These are phyloP conservation scores for Drosophila koepferae DNA, from an alignment of 2,888 invertebrate species.

Conservation along the genomic window DNA sequence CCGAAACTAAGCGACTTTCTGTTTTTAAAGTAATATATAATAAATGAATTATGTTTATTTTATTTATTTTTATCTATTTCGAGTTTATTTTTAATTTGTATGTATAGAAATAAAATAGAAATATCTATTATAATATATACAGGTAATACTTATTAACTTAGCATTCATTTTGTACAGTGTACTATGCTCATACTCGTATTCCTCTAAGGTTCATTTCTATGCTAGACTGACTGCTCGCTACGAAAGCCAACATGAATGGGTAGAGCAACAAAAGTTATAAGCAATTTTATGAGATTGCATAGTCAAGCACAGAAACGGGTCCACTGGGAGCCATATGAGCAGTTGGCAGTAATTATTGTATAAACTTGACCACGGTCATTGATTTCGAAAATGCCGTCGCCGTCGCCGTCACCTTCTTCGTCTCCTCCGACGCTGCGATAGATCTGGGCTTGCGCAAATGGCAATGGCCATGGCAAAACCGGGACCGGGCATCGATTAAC, in stretches of 20 bases:
- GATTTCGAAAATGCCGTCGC: constrained; percentile 75
- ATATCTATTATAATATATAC: neutral
- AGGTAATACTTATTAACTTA: too few relatives aligned
- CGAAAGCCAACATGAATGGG: constrained; percentile 6
- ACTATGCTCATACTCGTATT: constrained; percentile 19
- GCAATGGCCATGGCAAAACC: constrained; percentile 41
- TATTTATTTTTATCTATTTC: too few relatives aligned
- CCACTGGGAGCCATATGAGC: constrained; percentile 38
- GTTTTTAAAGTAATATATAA: neutral
- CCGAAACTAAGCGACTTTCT: neutral
- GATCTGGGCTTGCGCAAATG: constrained; percentile 73
- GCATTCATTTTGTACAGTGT: neutral
- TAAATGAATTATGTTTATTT: too few relatives aligned
- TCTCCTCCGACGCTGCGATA: constrained; percentile 36
- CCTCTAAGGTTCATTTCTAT: constrained; percentile 23
- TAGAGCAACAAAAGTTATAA: constrained; percentile 22
- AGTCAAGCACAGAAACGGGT: constrained; percentile 50
- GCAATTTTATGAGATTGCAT: constrained; percentile 52
- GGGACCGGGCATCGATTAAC: constrained; percentile 30
- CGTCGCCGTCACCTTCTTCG: constrained; percentile 31
- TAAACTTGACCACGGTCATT: constrained; percentile 82
- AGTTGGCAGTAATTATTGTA: constrained; percentile 56
- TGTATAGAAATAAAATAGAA: too few relatives aligned
- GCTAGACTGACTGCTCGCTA: constrained; percentile 35
- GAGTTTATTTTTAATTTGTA: too few relatives aligned